Evolutionary conservation across 2,113 vertebrate genomes (phyloP).

Genomic region (Rhinichthys klamathensis): DNA sequence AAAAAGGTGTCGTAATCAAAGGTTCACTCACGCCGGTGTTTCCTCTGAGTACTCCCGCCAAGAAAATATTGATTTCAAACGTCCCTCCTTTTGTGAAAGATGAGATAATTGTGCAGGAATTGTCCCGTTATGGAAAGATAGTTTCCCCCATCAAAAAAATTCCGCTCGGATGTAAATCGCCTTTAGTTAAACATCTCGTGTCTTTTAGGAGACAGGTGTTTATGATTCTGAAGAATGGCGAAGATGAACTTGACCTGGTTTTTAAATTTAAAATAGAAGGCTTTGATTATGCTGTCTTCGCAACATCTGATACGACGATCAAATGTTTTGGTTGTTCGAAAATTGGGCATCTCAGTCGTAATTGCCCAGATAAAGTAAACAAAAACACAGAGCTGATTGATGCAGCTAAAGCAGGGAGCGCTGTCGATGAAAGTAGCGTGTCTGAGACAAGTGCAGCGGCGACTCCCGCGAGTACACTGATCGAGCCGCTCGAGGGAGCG

Average conservation of each 20-base stretch:
- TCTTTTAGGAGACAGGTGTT: background rate
- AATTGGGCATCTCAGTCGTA: background rate
- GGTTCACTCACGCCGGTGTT: background rate
- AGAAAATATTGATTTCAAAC: no score
- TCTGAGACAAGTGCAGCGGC: no score
- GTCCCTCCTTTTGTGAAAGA: no score
- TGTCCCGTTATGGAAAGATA: background rate
- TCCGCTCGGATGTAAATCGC: background rate
- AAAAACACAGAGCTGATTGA: no score
- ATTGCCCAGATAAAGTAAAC: no score
- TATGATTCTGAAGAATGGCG: background rate
- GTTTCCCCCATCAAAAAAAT: background rate
- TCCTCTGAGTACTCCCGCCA: no score
- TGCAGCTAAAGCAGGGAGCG: no score
- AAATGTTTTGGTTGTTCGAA: background rate
- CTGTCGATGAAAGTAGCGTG: no score
- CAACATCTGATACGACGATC: background rate
- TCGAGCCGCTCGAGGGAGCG: no score
- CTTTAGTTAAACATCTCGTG: background rate
- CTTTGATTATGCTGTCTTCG: background rate
- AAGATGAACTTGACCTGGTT: background rate
- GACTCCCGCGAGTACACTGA: no score
- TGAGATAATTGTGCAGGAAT: no score
- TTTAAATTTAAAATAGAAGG: background rate
- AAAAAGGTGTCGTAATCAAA: background rate